These are phyloP conservation scores for Lophotriccus pileatus DNA, from an alignment of 2,797 vertebrate species.

Conservation along the genomic window DNA sequence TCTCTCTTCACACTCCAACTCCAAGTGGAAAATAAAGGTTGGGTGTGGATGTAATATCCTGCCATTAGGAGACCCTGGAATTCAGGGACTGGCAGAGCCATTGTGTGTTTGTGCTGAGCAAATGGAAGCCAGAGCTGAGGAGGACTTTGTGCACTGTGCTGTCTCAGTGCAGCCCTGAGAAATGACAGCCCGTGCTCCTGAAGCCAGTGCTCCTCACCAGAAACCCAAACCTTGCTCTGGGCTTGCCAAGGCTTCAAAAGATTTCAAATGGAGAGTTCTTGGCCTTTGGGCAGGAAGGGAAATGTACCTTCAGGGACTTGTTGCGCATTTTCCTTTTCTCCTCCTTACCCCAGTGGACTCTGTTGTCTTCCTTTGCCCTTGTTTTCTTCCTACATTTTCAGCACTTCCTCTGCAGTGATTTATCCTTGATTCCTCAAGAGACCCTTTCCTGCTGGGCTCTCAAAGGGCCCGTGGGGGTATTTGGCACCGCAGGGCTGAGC, in stretches of 20 bases:
- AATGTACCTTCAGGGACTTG: not conserved
- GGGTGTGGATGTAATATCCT: constrained; percentile 35
- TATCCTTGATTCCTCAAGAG: not conserved
- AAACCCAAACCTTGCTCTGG: not conserved
- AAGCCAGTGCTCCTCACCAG: not conserved
- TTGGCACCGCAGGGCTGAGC: rapidly evolving
- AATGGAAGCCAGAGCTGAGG: not conserved
- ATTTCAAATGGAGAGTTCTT: not conserved
- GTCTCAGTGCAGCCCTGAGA: not conserved
- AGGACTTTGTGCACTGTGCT: not conserved
- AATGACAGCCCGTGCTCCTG: not conserved
- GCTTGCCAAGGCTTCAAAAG: not conserved
- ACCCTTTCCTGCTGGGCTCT: not conserved
- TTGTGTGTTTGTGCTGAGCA: not conserved
- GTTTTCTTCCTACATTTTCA: not conserved
- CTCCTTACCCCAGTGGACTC: not conserved
- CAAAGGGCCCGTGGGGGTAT: rapidly evolving
- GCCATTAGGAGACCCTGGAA: constrained; percentile 12
- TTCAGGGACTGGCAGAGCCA: not conserved
- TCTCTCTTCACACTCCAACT: not conserved
- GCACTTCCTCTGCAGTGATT: not conserved
- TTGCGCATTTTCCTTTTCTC: not conserved
- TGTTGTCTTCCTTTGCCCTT: not conserved
- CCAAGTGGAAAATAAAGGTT: constrained; percentile 35
- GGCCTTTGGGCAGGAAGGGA: not conserved